Evolutionary conservation across 2,113 vertebrate genomes (phyloP).

Genomic region (Oryzias curvinotus): DNA sequence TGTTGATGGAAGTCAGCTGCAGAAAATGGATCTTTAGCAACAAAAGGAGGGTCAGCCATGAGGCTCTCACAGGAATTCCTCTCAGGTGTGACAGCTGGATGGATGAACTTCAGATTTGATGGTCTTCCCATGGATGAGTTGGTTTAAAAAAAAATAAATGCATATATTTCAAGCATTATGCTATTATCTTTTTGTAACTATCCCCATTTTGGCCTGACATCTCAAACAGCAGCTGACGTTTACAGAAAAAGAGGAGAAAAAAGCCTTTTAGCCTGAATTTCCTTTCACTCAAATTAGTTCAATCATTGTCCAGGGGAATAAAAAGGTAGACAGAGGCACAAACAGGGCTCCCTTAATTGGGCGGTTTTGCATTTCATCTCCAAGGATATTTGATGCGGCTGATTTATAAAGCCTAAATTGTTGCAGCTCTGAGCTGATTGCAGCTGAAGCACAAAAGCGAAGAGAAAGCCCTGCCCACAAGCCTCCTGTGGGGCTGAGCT

Average conservation of each 20-base stretch:
- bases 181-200: too few species aligned
- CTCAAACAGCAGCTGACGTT: too few species aligned
- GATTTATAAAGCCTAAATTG: slow-evolving; percentile 75
- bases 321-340: slow-evolving; percentile 28
- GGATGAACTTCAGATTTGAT: slow-evolving; percentile 18
- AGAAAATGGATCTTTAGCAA: slow-evolving; percentile 67
- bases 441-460: slow-evolving; percentile 51
- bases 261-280: slow-evolving; percentile 21
- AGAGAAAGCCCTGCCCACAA: slow-evolving; percentile 39
- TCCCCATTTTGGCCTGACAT: slow-evolving; percentile 4
- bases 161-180: too few species aligned
- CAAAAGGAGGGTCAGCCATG: slow-evolving; percentile 46
- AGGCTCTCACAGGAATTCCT: slow-evolving; percentile 31
- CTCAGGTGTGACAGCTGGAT: neutral
- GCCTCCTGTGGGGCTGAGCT: slow-evolving; percentile 71
- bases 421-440: slow-evolving; percentile 78
- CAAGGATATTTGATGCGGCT: slow-evolving; percentile 74
- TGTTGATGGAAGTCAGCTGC: slow-evolving; percentile 54
- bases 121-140: neutral
- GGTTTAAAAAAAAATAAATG: too few species aligned
- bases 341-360: slow-evolving; percentile 62
- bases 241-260: neutral
- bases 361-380: slow-evolving; percentile 76
- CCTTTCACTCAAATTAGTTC: slow-evolving; percentile 38
- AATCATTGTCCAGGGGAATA: slow-evolving; percentile 32